Conservation (phyloP, 2,113 vertebrate species). For the Microcebus griseorufus region DNA sequence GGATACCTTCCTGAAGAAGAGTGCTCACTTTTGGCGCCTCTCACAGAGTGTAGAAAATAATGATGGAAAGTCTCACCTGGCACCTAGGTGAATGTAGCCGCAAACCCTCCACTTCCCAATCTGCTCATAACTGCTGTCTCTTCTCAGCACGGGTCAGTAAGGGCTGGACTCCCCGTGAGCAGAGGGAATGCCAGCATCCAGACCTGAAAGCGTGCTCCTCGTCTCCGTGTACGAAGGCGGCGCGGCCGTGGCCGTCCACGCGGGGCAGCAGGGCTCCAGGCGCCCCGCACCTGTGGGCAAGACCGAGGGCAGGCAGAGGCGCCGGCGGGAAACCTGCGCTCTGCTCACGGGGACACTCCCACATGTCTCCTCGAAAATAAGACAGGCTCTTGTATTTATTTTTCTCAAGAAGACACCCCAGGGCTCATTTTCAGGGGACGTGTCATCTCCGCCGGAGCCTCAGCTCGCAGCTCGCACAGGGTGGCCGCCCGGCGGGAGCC, state of each 20-base stretch:
- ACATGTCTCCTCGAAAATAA: too few species aligned
- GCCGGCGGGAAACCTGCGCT: not conserved
- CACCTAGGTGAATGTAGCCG: not conserved
- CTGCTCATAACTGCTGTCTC: not conserved
- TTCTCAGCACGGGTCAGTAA: not conserved
- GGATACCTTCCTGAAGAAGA: not conserved
- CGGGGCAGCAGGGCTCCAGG: too few species aligned
- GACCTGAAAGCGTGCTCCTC: not conserved
- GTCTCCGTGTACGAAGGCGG: not conserved
- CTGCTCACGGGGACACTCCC: not conserved
- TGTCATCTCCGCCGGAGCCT: too few species aligned
- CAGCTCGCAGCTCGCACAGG: too few species aligned
- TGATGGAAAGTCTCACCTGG: not conserved
- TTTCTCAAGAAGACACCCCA: too few species aligned
- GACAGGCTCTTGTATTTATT: too few species aligned
- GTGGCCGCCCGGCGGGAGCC: too few species aligned
- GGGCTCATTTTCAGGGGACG: too few species aligned
- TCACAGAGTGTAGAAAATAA: not conserved
- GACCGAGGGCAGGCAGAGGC: not conserved
- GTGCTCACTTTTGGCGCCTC: not conserved
- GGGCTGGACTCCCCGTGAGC: not conserved
- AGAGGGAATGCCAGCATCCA: not conserved
- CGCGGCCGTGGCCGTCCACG: too few species aligned
- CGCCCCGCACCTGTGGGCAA: not conserved
- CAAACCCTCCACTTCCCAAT: not conserved